A percentile compares a stretch with the other conserved stretches of the same genome.
Evolutionary conservation across 1,140 invertebrate species (phyloP).

Genomic region (Charaxes varanes): DNA sequence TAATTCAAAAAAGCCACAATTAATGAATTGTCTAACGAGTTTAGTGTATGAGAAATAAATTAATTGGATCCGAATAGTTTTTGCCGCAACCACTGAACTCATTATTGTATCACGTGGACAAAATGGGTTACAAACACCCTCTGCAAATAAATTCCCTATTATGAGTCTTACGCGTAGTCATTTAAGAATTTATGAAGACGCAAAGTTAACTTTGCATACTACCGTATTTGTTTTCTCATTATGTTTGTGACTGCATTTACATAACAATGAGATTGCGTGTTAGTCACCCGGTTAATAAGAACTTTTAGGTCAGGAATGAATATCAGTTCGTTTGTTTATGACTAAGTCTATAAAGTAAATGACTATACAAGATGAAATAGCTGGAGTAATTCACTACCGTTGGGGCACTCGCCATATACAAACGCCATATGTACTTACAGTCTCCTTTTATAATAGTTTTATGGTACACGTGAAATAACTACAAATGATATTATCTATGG

Average conservation of each 20-base stretch:
- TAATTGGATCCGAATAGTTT: constrained; percentile 23
- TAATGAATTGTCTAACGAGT: constrained; percentile 33
- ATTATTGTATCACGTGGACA: constrained; percentile 10
- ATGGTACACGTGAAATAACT: no score
- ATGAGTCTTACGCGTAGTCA: background rate
- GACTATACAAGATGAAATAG: no score
- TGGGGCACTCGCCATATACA: no score
- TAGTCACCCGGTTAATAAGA: constrained; percentile 7
- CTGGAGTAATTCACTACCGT: no score
- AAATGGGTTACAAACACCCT: background rate
- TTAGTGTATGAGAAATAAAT: constrained; percentile 18
- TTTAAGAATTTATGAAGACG: background rate
- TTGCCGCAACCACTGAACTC: constrained; percentile 10
- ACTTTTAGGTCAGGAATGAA: constrained; percentile 3
- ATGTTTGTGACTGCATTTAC: constrained; percentile 8
- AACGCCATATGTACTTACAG: no score
- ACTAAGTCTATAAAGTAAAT: no score
- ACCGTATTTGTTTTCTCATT: constrained; percentile 5
- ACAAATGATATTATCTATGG: no score
- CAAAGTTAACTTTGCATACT: background rate
- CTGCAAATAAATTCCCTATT: background rate
- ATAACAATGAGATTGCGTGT: constrained; percentile 5
- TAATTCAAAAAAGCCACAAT: constrained; percentile 23
- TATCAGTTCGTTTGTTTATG: constrained; percentile 5
- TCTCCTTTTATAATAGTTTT: no score